Evolutionary conservation across 2,888 invertebrate genomes (phyloP).

Genomic region (Macrostomum cliftonense): DNA sequence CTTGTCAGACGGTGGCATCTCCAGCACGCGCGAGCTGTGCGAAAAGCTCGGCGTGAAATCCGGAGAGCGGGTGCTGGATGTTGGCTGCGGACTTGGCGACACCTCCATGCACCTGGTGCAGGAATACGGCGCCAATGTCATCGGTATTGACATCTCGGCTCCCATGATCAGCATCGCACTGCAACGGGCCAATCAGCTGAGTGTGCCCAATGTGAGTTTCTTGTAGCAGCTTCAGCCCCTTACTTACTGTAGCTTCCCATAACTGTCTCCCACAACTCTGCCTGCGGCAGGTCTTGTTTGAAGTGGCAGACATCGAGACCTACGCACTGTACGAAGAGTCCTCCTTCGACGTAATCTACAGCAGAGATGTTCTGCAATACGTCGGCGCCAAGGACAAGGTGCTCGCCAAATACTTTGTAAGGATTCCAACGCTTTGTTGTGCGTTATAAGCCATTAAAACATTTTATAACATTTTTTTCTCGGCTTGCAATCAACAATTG

Average conservation of each 20-base stretch:
- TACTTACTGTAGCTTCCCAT: no score
- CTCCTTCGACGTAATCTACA: slow-evolving; percentile 40
- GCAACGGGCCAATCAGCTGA: slow-evolving; percentile 26
- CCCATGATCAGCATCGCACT: slow-evolving; percentile 41
- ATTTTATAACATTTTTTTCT: no score
- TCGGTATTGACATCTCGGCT: slow-evolving; percentile 39
- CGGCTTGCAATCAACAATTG: no score
- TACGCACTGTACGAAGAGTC: slow-evolving; percentile 27
- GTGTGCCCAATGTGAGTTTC: slow-evolving; percentile 22
- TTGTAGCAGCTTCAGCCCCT: no score
- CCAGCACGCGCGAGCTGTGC: slow-evolving; percentile 14
- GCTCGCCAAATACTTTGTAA: slow-evolving; percentile 32
- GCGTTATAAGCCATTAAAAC: no score
- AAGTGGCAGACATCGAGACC: slow-evolving; percentile 35
- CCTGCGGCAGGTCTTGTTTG: slow-evolving; percentile 22
- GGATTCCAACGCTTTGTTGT: no score
- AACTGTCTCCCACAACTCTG: background rate
- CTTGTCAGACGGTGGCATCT: no score
- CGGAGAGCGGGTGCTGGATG: slow-evolving; percentile 37
- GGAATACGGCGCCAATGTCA: slow-evolving; percentile 30
- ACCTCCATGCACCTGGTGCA: slow-evolving; percentile 34
- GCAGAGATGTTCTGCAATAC: slow-evolving; percentile 38
- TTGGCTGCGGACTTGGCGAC: slow-evolving; percentile 40
- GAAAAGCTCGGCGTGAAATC: slow-evolving; percentile 27
- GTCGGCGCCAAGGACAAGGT: slow-evolving; percentile 33